Evolutionary conservation across 2,888 invertebrate species (phyloP), one percentile per base, ranked within the genome.

Genomic region (Tanytarsus gracilentus): DNA sequence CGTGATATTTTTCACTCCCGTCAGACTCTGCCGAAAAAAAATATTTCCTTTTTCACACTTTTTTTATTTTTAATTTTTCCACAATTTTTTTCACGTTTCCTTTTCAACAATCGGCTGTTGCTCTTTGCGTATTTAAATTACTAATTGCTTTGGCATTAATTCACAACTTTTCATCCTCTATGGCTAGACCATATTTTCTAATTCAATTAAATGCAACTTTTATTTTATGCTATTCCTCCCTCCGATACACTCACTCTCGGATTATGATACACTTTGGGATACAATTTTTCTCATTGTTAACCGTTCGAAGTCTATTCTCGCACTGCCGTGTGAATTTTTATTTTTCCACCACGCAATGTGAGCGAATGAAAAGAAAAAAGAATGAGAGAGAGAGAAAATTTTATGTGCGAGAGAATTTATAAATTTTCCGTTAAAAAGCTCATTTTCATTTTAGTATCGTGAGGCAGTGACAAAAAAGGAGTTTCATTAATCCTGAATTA

Each of bases 291-390:
- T n/a, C 48, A 58, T 58, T 40, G 58, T 58, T 48, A 48, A 58
- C 55, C 58, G 58, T 58, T 58, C 58, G 58, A 30, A 58, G 48
- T 58, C 58, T 48, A 27, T 56, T 48, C 58, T 58, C 58, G 58
- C 58, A 58, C 58, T 58, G 48, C 44, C n/a, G 30, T 2, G 9
- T 18, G 8, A 16, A 21, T 58, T 29, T 39, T 39, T 11, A 40
- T 26, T 16, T 33, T 40, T 39, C 44, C 18, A 23, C 16, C 18
- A 44, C 44, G n/a, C n/a, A n/a, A n/a, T n/a, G n/a, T n/a, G n/a
- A n/a, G n/a, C n/a, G n/a, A n/a, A n/a, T n/a, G n/a, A n/a, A n/a
- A n/a, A n/a, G n/a, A n/a, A n/a, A n/a, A n/a, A n/a, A n/a, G n/a
- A n/a, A n/a, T n/a, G n/a, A 30, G 11, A 30, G 7, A 8, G 30